phyloP scores from a whole-genome alignment of 1,140 invertebrate species.

The Drosophila arawakana region DNA sequence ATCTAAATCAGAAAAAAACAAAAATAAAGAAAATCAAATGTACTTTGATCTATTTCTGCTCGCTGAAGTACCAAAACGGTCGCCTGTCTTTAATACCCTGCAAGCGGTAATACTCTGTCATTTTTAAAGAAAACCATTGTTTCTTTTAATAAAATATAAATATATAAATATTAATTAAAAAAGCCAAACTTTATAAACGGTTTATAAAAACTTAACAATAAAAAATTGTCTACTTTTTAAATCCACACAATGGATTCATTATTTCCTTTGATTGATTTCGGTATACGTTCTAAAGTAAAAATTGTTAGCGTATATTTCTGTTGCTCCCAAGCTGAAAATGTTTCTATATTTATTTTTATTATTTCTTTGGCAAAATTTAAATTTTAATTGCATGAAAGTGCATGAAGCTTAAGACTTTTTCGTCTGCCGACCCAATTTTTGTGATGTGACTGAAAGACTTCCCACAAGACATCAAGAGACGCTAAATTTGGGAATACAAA shows the following conservation, averaged over 20 bases:
- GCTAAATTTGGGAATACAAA: neutral
- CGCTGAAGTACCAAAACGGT: conserved; percentile 10
- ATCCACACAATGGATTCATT: too few species aligned
- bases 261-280: too few species aligned
- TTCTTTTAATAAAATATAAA: neutral
- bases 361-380: conserved; percentile 32
- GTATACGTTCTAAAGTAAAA: neutral
- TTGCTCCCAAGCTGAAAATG: neutral
- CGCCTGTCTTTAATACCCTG: neutral
- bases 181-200: too few species aligned
- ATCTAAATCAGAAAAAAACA: conserved; percentile 1
- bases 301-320: neutral
- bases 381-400: conserved; percentile 63
- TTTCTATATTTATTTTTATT: conserved; percentile 31
- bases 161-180: too few species aligned
- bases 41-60: conserved; percentile 69
- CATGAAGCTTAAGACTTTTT: conserved; percentile 7
- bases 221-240: too few species aligned
- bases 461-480: neutral
- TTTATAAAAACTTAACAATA: too few species aligned
- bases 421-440: conserved; percentile 39
- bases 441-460: neutral
- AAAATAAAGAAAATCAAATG: conserved; percentile 43
- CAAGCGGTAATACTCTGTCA: neutral
- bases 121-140: neutral